A percentile compares a stretch with the other conserved stretches of the same genome.
These are phyloP conservation scores for Caenorhabditis sp. DNA, from an alignment of 2,888 invertebrate species.

Conservation along the genomic window DNA sequence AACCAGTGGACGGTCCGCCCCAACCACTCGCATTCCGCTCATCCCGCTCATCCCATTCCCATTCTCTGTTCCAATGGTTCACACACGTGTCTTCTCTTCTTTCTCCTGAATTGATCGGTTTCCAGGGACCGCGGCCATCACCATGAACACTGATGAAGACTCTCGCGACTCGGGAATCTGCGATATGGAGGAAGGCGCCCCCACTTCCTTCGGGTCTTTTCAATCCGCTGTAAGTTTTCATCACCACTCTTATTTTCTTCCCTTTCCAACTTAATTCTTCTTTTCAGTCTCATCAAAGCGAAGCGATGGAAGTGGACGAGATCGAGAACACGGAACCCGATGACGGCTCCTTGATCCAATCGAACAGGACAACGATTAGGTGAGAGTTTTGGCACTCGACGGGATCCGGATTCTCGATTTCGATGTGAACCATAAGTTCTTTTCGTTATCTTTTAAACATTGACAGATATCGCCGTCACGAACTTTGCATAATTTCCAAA, in stretches of 20 bases:
- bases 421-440: conserved; percentile 9
- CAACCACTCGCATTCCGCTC: too few relatives aligned
- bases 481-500: too few relatives aligned
- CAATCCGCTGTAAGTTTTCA: not conserved
- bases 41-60: too few relatives aligned
- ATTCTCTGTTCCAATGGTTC: too few relatives aligned
- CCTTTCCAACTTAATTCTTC: not conserved
- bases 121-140: conserved; percentile 16
- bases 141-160: conserved; percentile 12
- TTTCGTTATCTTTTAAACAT: too few relatives aligned
- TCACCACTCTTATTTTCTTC: not conserved
- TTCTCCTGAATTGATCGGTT: too few relatives aligned
- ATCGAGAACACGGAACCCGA: not conserved
- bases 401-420: conserved; percentile 18
- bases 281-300: not conserved
- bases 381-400: conserved; percentile 9
- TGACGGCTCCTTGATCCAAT: too few relatives aligned
- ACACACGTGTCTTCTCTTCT: too few relatives aligned
- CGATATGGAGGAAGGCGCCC: conserved; percentile 32
- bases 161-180: conserved; percentile 55
- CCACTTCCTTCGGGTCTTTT: conserved; percentile 15
- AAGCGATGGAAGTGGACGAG: conserved; percentile 25
- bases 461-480: too few relatives aligned
- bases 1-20: too few relatives aligned
- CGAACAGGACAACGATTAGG: too few relatives aligned